phyloP scores from a whole-genome alignment of 2,113 vertebrate species.

The Psittacula cyanocephala region DNA sequence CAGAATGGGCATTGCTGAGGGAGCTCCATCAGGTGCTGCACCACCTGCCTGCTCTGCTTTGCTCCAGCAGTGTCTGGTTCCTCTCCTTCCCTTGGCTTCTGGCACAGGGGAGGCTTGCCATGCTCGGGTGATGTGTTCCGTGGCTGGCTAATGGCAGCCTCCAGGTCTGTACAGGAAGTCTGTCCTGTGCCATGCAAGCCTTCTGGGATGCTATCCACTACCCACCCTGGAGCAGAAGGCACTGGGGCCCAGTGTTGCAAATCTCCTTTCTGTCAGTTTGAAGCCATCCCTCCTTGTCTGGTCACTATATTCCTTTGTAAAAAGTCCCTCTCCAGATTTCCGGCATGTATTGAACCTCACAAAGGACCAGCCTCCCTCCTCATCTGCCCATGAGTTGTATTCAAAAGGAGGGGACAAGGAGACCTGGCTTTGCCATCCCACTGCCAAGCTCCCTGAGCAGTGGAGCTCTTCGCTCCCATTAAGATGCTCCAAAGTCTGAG shows the following conservation, averaged over 20 bases:
- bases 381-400: neutral
- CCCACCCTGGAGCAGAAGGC: neutral
- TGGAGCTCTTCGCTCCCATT: neutral
- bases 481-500: neutral
- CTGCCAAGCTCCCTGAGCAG: neutral
- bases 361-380: neutral
- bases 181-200: fast-evolving
- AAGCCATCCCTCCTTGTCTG: neutral
- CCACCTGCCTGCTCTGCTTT: neutral
- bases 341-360: neutral
- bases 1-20: fast-evolving
- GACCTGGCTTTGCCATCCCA: neutral
- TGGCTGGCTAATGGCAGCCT: neutral
- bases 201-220: neutral
- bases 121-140: fast-evolving
- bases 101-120: neutral
- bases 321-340: neutral
- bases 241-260: neutral
- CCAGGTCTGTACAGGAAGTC: neutral
- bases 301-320: neutral
- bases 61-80: neutral
- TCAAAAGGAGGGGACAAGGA: neutral
- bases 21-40: fast-evolving
- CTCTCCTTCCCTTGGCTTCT: neutral
- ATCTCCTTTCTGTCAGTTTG: neutral